phyloP scores from a whole-genome alignment of 2,797 vertebrate genomes.

The Girardinus metallicus region DNA sequence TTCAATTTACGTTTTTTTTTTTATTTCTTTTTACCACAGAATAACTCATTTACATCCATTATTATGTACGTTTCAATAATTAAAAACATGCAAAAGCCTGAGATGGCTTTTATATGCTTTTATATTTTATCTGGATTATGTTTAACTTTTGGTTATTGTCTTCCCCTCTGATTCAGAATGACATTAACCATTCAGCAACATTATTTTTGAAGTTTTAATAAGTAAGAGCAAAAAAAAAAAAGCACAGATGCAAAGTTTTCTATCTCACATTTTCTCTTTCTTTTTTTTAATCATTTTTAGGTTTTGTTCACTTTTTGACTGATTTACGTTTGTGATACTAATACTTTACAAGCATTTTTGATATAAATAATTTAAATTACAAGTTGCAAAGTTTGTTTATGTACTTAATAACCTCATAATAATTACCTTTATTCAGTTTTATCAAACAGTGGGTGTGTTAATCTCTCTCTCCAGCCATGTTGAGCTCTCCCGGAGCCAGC shows the following conservation, averaged over 20 bases:
- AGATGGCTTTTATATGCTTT: neutral
- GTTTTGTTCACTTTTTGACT: neutral
- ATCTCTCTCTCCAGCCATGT: conserved; percentile 77
- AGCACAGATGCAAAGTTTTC: neutral
- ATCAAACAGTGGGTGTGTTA: neutral
- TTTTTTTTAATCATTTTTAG: neutral
- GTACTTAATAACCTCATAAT: conserved; percentile 8
- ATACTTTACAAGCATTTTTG: neutral
- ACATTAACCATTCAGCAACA: neutral
- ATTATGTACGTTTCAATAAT: neutral
- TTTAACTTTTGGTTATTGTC: too few species aligned
- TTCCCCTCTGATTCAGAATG: too few species aligned
- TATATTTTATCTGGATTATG: too few species aligned
- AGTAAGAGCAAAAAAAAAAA: neutral
- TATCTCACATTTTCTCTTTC: neutral
- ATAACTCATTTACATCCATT: neutral
- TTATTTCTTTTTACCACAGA: neutral
- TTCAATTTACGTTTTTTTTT: neutral
- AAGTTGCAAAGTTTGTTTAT: neutral
- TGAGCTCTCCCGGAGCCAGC: conserved; percentile 88
- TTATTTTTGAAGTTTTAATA: neutral
- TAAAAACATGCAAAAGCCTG: neutral
- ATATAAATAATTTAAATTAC: neutral
- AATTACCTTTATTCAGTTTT: neutral
- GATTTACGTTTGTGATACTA: neutral